These are phyloP conservation scores for Proisotoma minuta DNA, from an alignment of 2,888 invertebrate species.

Conservation along the genomic window DNA sequence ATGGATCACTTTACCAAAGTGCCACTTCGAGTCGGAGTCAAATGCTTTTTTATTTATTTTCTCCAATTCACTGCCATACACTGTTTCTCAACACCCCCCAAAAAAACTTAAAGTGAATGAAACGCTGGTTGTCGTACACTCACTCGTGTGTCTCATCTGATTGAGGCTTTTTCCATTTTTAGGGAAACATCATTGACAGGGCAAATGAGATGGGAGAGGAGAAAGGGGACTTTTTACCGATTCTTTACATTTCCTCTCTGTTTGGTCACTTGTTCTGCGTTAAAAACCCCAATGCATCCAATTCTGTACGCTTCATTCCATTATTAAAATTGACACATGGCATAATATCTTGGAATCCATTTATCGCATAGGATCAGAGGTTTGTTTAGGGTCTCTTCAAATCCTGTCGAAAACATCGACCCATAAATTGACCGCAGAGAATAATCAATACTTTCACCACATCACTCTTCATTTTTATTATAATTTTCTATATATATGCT, in stretches of 20 bases:
- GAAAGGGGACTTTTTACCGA: slow-evolving; percentile 39
- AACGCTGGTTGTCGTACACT: background rate
- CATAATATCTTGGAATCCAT: slow-evolving; percentile 27
- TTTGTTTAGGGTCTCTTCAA: background rate
- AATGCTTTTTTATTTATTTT: slow-evolving; percentile 41
- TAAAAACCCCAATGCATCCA: slow-evolving; percentile 14
- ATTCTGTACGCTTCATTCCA: slow-evolving; percentile 27
- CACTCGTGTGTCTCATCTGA: slow-evolving; percentile 2
- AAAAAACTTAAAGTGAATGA: background rate
- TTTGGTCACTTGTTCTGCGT: slow-evolving; percentile 7
- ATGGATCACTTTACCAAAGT: slow-evolving; percentile 43
- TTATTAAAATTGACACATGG: slow-evolving; percentile 47
- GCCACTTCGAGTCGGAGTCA: slow-evolving; percentile 41
- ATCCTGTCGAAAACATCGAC: slow-evolving; percentile 4
- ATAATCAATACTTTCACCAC: background rate
- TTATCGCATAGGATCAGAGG: background rate
- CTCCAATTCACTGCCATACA: slow-evolving; percentile 17
- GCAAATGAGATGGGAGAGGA: slow-evolving; percentile 25
- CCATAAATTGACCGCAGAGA: slow-evolving; percentile 16
- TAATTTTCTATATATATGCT: too few relatives aligned
- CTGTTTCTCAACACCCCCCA: background rate
- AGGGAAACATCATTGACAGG: slow-evolving; percentile 32
- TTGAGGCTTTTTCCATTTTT: slow-evolving; percentile 26
- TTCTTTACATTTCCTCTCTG: slow-evolving; percentile 24
- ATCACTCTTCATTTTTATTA: too few relatives aligned